Base-by-base conservation (phyloP, 1,140 invertebrate species). In the Linepithema humile region DNA sequence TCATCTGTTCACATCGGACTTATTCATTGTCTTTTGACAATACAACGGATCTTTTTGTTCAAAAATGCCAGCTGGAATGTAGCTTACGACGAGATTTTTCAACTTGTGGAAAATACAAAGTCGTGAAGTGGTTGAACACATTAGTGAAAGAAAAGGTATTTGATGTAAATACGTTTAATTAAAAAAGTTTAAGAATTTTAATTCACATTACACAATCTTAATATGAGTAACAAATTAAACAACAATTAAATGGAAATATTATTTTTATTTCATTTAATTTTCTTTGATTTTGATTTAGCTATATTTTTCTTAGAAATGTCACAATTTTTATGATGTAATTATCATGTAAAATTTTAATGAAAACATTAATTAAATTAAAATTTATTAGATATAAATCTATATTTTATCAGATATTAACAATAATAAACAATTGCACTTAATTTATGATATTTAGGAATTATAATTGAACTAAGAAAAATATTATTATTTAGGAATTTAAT, bases 41-140 rank as follows among this genome's bases (percentile, higher is more conserved):
- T 7, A 50, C 86, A 2, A 80, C 92, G 12, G 90, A 75, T 65
- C 85, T 87, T 57, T 94, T 94, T 85, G 89, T 94, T 23, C 90
- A 94, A 57, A 88, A 89, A 83, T 94, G 93, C 26, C 85, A 89
- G 17, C 86, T 72, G 29, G 93, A 94, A 72, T 94, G 93, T 82
- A 83, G 84, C 15, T 83, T 87, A 40, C 86, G 89, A 7, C 88
- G 78, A 59, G 91, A 92, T 67, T 60, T 89, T 10, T 55, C 87
- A 29, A 69, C 60, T 3, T 93, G 93, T 32, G 90, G 92, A 1
- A 93, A 92, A 55, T 93, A 90, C 62, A 90, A 83, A 69, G 85
- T 90, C 0, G 88, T 89, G 0, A 90, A 85, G 26, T 93, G 92
- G 92, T 65, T 93, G 3, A 82, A 92, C 50, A 84, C 90, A 53